Base-by-base conservation (phyloP, 1,140 invertebrate species). In the Tetramorium parvispinum region DNA sequence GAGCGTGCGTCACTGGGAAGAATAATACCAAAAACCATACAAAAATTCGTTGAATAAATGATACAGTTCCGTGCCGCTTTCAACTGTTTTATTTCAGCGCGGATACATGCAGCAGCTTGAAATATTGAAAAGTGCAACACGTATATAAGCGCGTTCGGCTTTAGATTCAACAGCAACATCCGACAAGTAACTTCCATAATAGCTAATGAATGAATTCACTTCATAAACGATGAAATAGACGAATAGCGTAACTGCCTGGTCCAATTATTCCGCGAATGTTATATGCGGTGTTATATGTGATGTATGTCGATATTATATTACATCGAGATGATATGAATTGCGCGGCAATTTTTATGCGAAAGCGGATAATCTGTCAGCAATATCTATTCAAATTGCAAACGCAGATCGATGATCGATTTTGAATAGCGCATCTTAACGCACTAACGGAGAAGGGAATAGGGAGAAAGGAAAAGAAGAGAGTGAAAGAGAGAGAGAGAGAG, bases 21-120 rank as follows among this genome's bases (percentile, higher is more conserved):
- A 83, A 75, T 55, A 83, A 75, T 24, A 49, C 8, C 7, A 13
- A 73, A 46, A 83, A 21, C 40, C n/a, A 13, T 24, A 18, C 1
- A 83, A 83, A 83, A 73, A 73, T 71, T 57, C 53, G 18, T 18
- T 75, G 79, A 83, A 83, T 83, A 83, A 75, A 49, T 61, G 27
- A 83, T 75, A 37, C 40, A 75, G 57, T 59, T 83, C 13, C 13
- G 53, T 66, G 21, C 21, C 21, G n/a, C 21, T 75, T 43, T 16
- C 71, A 16, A 7, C 40, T 59, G n/a, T 59, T 40, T 83, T 75
- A 59, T 83, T 75, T 61, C 61, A 83, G 51, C 53, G 5, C 37
- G 40, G 8, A 21, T 73, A 32, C 18, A 24, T 59, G 40, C 21
- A 13, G 79, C 2, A 18, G 68, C 11, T n/a, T 83, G 79, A 83